These are phyloP conservation scores for Sarcophaga bullata DNA, from an alignment of 1,140 invertebrate genomes.

Conservation along the genomic window DNA sequence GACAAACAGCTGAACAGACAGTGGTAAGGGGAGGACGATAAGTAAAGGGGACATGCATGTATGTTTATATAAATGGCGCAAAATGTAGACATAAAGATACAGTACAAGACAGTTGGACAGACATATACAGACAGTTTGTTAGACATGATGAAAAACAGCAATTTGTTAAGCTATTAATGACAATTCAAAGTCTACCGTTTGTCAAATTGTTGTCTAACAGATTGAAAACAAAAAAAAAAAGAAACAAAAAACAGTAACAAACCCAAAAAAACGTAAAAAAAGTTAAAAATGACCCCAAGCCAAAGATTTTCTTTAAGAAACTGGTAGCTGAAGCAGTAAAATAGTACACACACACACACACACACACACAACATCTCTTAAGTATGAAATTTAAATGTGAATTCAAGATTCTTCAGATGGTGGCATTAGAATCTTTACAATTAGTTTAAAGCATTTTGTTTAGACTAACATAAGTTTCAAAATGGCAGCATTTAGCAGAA, in stretches of 20 bases:
- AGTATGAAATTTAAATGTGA: too few species aligned
- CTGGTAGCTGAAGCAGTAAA: not conserved
- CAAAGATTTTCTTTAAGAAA: not conserved
- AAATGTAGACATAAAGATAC: conserved; percentile 8
- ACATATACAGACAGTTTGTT: not conserved
- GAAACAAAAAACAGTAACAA: not conserved
- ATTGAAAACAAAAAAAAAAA: not conserved
- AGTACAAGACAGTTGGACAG: not conserved
- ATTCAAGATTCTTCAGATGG: not conserved
- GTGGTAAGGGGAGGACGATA: not conserved
- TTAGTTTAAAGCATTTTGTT: too few species aligned
- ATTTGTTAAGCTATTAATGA: conserved; percentile 39
- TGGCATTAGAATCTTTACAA: not conserved
- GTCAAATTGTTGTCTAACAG: conserved; percentile 17
- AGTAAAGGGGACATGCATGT: not conserved
- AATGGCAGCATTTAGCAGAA: not conserved
- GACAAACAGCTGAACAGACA: not conserved
- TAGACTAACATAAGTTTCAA: too few species aligned
- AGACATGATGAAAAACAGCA: not conserved
- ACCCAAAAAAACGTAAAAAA: not conserved
- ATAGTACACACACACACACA: too few species aligned
- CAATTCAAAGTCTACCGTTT: conserved; percentile 41
- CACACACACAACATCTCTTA: too few species aligned
- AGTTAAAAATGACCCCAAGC: conserved; percentile 20
- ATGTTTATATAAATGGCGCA: conserved; percentile 9